These are phyloP conservation scores for Mellivora capensis DNA, from an alignment of 2,113 vertebrate species.

Conservation along the genomic window DNA sequence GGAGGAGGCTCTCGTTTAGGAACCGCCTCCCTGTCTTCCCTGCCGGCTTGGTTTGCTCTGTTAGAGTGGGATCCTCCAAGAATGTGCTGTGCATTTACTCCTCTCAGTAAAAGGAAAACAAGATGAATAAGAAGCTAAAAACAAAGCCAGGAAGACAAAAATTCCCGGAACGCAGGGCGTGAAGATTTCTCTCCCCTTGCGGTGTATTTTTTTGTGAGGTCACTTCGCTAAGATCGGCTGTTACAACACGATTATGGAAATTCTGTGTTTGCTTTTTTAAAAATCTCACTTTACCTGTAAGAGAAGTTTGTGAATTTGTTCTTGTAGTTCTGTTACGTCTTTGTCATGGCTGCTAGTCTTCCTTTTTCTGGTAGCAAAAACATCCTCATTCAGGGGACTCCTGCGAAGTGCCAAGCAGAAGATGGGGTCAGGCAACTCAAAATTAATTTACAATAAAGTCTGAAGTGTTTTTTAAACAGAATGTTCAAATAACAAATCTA, in stretches of 20 bases:
- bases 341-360: conserved; percentile 80
- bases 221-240: neutral
- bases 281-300: conserved; percentile 85
- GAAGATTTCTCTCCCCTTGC: neutral
- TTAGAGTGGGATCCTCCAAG: neutral
- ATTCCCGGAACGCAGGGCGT: neutral
- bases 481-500: neutral
- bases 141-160: neutral
- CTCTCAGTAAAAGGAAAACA: neutral
- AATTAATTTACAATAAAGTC: neutral
- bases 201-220: neutral
- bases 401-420: conserved; percentile 76
- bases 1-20: neutral
- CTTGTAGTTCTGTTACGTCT: conserved; percentile 90
- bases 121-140: neutral
- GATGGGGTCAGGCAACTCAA: neutral
- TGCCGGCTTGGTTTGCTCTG: neutral
- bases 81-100: neutral
- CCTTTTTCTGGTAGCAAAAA: conserved; percentile 86
- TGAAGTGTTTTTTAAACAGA: neutral
- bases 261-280: neutral
- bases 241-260: neutral
- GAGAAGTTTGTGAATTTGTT: conserved; percentile 92
- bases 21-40: neutral
- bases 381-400: conserved; percentile 92